Percentiles rank a stretch among this genome's conserved stretches.
Conservation (phyloP, 2,113 vertebrate species). For the Thunnus thynnus region DNA sequence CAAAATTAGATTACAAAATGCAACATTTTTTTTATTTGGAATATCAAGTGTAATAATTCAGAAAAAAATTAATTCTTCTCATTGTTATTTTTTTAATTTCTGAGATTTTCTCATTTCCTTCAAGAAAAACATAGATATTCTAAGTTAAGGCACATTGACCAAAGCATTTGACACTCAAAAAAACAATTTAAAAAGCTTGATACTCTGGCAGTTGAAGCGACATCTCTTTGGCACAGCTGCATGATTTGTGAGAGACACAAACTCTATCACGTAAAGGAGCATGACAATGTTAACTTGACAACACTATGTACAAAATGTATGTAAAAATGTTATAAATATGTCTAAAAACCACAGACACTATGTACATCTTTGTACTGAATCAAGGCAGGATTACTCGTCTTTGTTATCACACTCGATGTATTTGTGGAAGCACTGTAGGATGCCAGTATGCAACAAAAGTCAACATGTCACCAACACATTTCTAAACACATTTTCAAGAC, state of each 20-base stretch:
- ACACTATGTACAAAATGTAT: conserved; percentile 97
- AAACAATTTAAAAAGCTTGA: conserved; percentile 48
- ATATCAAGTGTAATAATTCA: conserved; percentile 77
- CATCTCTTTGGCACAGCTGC: conserved; percentile 90
- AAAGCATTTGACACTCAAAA: conserved; percentile 56
- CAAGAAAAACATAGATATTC: conserved; percentile 57
- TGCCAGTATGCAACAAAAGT: conserved; percentile 54
- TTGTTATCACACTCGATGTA: conserved; percentile 53
- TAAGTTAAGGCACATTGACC: conserved; percentile 68
- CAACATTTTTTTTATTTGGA: conserved; percentile 65
- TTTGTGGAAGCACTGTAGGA: conserved; percentile 45
- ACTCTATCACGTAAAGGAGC: conserved; percentile 67
- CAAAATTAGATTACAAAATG: conserved; percentile 70
- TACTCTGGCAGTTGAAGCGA: conserved; percentile 65
- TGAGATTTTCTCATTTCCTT: conserved; percentile 66
- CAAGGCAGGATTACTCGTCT: conserved; percentile 54
- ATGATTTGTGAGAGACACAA: conserved; percentile 83
- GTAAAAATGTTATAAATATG: conserved; percentile 90
- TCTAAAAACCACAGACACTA: conserved; percentile 86
- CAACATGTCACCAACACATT: conserved; percentile 54
- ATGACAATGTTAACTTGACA: conserved; percentile 91
- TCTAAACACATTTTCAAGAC: conserved; percentile 27
- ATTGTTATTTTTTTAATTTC: conserved; percentile 44
- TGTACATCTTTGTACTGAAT: conserved; percentile 81
- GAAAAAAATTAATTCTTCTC: conserved; percentile 50